A percentile compares a stretch with the other conserved stretches of the same genome.
Conservation (phyloP, 1,140 invertebrate genomes). For the Procambarus clarkii region DNA sequence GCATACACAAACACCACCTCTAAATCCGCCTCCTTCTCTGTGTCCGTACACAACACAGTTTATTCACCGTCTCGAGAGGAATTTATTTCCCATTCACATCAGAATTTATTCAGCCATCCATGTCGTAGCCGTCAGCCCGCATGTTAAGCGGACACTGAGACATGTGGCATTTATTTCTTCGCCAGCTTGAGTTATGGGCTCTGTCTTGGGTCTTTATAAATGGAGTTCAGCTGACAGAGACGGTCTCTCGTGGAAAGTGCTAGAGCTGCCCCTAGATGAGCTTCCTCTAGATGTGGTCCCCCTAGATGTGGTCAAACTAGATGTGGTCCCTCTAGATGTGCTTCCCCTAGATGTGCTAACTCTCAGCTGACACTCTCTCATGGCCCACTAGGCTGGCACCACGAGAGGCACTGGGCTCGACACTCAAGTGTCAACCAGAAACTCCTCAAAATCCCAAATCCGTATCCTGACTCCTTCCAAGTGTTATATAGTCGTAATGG, state of each 20-base stretch:
- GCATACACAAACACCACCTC: neutral
- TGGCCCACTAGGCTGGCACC: too few relatives aligned
- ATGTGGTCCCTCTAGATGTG: too few relatives aligned
- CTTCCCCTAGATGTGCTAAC: too few relatives aligned
- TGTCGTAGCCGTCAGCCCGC: constrained; percentile 31
- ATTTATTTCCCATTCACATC: constrained; percentile 49
- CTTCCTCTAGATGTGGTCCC: too few relatives aligned
- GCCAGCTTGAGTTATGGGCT: constrained; percentile 13
- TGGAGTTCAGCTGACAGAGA: constrained; percentile 24
- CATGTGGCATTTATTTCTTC: constrained; percentile 38
- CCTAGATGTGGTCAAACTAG: too few relatives aligned
- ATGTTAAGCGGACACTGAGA: constrained; percentile 24
- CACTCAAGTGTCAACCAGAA: too few relatives aligned
- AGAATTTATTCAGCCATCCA: constrained; percentile 39
- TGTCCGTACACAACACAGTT: constrained; percentile 24
- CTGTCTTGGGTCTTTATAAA: constrained; percentile 21
- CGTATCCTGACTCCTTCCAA: too few relatives aligned
- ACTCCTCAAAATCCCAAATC: too few relatives aligned
- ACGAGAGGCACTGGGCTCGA: too few relatives aligned
- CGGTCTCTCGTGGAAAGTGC: neutral
- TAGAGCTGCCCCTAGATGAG: too few relatives aligned
- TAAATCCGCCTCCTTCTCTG: neutral
- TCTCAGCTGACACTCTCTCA: too few relatives aligned
- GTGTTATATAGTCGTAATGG: too few relatives aligned
- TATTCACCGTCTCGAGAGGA: constrained; percentile 26